Evolutionary conservation across 2,888 invertebrate species (phyloP), one percentile per base, ranked within the genome.

Genomic region (Polymixis flavicincta): DNA sequence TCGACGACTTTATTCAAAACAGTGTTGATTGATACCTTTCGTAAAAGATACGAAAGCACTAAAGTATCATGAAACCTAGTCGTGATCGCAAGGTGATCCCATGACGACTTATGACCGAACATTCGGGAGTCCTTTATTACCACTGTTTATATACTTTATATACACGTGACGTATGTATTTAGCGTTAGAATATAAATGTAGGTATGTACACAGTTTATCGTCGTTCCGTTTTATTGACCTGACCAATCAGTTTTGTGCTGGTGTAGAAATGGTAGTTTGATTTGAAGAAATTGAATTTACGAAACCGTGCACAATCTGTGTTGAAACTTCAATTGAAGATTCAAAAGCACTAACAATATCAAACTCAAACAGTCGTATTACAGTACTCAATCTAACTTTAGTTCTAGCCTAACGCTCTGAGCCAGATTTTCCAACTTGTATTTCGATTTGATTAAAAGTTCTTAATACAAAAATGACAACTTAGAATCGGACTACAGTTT

Each of bases 91-190:
- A 64, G 55, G 64, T 52, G 60, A 60, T 25, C n/a, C 54, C 32
- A 28, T 55, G 61, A 45, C 45, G 45, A 25, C n/a, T 81, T 59
- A 45, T 59, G 68, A 74, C 28, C 63, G 75, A 48, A n/a, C 54
- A 28, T 32, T 81, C 64, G 67, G 68, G 68, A 80, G 6, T 65
- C 5, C 28, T 77, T 74, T 71, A 82, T 78, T 82, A 74, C 65
- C 37, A 82, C 32, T 52, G 52, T 72, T 71, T 67, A 80, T 71
- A 54, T 54, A 59, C 55, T 57, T 45, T 82, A 28, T 25, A 37
- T 55, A 55, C 13, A 37, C 52, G 52, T 82, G 83, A 78, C 74
- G 74, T 55, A 57, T 19, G 67, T 64, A 13, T 74, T 82, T 70
- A 78, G 74, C 85, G 60, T 28, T 65, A 52, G 13, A 45, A 57